These are phyloP conservation scores for Bombylius major DNA, from an alignment of 2,888 invertebrate genomes.

Conservation along the genomic window DNA sequence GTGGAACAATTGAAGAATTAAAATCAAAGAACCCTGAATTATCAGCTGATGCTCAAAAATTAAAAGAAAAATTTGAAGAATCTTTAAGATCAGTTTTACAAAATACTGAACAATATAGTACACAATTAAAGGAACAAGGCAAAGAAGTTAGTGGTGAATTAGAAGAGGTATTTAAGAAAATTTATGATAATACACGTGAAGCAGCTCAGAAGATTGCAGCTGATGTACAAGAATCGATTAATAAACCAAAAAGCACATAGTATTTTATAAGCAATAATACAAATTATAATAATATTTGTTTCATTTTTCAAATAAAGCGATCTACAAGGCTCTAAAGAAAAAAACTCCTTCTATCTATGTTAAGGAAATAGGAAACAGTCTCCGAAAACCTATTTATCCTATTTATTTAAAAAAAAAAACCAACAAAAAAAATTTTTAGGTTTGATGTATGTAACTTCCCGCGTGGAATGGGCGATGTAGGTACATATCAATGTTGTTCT, in stretches of 20 bases:
- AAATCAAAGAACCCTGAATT: slow-evolving; percentile 6
- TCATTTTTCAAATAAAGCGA: too few species aligned
- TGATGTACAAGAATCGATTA: slow-evolving; percentile 2
- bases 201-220: slow-evolving; percentile 8
- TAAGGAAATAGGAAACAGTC: too few species aligned
- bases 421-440: too few species aligned
- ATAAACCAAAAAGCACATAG: neutral
- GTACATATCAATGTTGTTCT: too few species aligned
- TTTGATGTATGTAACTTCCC: too few species aligned
- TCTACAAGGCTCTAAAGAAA: too few species aligned
- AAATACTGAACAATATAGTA: slow-evolving; percentile 6
- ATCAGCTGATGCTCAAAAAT: slow-evolving; percentile 5
- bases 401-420: too few species aligned
- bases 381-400: too few species aligned
- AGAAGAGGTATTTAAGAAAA: slow-evolving; percentile 6
- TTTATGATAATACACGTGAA: slow-evolving; percentile 7
- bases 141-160: slow-evolving; percentile 4
- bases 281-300: too few species aligned
- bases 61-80: slow-evolving; percentile 3
- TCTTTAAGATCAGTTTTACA: slow-evolving; percentile 1
- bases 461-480: too few species aligned
- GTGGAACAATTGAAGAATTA: slow-evolving; percentile 1
- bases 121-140: slow-evolving; percentile 5
- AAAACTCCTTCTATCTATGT: too few species aligned
- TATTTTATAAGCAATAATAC: too few species aligned